Base-by-base conservation (phyloP, 1,140 invertebrate species). In the Cecropterus lyciades region DNA sequence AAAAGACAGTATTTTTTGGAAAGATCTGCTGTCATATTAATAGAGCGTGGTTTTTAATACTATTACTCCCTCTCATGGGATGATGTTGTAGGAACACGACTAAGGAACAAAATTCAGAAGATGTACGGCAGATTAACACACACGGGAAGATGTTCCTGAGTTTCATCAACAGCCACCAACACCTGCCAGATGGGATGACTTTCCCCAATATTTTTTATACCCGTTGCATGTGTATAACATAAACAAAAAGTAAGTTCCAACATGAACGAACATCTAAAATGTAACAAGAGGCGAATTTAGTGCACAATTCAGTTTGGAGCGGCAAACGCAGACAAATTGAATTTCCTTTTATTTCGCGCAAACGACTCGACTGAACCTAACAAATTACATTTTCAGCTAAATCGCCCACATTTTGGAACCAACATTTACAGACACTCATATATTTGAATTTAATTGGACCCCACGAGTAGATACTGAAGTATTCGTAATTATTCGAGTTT, bases 331-430 rank as follows among this genome's bases (percentile, higher is more conserved):
- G 24, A 27, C 3, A 51, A 62, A 62, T 63, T 52, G 48, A 46
- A 40, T 63, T 63, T 63, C 59, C 59, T 63, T 63, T 63, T 63
- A 63, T 63, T 57, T 63, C 48, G 46, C 15, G 20, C 46, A 40
- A 63, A 63, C 59, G 30, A 45, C 33, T 52, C 17, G 13, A 15
- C 17, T 52, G 46, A 52, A 52, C 33, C 33, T 5, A n/a, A 52
- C 49, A 63, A 63, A 63, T 63, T 63, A 51, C 46, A 51, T 63
- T 63, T 63, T 37, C 46, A 51, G 27, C 10, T 14, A 52, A 63
- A 63, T 63, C 59, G 46, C 13, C 30, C 59, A 27, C 30, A 33
- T 37, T 49, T 62, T 45, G 13, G 55, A 5, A 15, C 16, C 15
- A 14, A 56, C 27, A 20, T 48, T 27, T 11, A 49, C 3, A 37